Conservation (phyloP, 2,113 vertebrate species). For the Helogale parvula region DNA sequence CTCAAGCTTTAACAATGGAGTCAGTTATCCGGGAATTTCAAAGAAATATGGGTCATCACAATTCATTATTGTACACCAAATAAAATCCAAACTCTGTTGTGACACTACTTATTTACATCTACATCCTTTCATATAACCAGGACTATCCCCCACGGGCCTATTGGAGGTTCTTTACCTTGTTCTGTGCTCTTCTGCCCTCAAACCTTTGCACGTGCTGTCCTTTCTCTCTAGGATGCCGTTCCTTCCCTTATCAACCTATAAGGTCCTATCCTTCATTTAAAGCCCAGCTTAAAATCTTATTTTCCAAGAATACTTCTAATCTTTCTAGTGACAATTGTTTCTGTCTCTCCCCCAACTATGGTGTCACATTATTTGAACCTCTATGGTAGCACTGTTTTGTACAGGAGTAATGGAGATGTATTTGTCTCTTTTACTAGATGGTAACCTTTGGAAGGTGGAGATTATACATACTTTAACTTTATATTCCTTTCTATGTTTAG, state of each 20-base stretch:
- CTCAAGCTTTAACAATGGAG: slow-evolving; percentile 39
- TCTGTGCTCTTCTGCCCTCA: neutral
- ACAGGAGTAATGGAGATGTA: neutral
- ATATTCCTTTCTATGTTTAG: neutral
- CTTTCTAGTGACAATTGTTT: slow-evolving; percentile 8
- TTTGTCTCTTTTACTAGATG: slow-evolving; percentile 46
- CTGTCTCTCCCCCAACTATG: neutral
- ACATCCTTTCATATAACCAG: neutral
- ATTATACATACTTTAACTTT: neutral
- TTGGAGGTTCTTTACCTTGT: neutral
- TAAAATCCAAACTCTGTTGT: neutral
- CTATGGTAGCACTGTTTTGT: neutral
- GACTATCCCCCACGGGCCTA: neutral
- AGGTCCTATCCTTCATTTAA: slow-evolving; percentile 30
- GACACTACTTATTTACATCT: neutral
- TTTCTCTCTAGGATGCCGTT: neutral
- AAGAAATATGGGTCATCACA: neutral
- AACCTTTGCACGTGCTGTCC: neutral
- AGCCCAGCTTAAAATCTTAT: slow-evolving; percentile 11
- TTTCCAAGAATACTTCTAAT: neutral
- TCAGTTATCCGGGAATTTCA: slow-evolving; percentile 16
- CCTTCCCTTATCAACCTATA: neutral
- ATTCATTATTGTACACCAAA: neutral
- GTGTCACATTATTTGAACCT: slow-evolving; percentile 8
- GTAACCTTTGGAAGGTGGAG: neutral